Conservation (phyloP, 2,797 vertebrate genomes). For the Scolopax rusticola region DNA sequence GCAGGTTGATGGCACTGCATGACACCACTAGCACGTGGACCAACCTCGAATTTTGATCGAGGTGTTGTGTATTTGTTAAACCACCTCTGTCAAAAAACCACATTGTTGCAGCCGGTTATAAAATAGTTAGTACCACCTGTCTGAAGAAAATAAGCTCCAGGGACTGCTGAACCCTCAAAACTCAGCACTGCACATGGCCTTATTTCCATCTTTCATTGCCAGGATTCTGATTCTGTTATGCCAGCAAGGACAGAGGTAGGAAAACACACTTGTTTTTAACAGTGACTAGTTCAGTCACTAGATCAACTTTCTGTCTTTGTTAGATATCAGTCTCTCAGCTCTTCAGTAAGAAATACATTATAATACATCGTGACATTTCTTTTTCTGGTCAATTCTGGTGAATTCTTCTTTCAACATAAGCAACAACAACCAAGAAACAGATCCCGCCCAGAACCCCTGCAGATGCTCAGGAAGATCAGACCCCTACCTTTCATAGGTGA, state of each 20-base stretch:
- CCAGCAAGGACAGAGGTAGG: neutral
- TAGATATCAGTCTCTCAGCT: neutral
- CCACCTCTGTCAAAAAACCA: neutral
- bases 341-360: neutral
- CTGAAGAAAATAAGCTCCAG: neutral
- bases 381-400: neutral
- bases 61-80: neutral
- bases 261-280: neutral
- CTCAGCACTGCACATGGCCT: neutral
- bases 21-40: neutral
- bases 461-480: neutral
- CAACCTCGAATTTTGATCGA: neutral
- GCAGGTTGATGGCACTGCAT: neutral
- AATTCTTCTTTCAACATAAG: neutral
- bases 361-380: neutral
- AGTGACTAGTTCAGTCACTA: neutral
- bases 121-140: neutral
- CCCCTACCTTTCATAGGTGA: slow-evolving; percentile 93
- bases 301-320: neutral
- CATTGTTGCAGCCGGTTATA: neutral
- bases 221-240: neutral
- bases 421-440: neutral
- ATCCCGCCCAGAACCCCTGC: neutral
- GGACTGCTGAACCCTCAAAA: neutral
- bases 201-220: neutral